phyloP scores from a whole-genome alignment of 2,888 invertebrate genomes.

The Chouioia cunea region DNA sequence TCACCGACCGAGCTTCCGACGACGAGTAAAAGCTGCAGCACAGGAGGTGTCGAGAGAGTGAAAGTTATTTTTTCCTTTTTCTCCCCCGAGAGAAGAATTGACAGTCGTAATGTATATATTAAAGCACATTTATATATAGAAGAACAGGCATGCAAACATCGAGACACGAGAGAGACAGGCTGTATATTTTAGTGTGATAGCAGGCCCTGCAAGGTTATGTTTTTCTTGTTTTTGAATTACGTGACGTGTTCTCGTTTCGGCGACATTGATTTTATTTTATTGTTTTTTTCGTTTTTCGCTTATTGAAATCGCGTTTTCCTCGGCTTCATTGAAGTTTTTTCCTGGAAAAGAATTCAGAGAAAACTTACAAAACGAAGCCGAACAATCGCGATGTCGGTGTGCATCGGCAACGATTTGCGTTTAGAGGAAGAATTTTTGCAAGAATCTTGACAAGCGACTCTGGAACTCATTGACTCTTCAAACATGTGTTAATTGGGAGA shows the following conservation, averaged over 20 bases:
- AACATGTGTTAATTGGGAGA: no score
- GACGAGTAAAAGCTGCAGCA: slow-evolving; percentile 47
- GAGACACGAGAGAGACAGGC: slow-evolving; percentile 55
- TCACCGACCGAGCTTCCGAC: slow-evolving; percentile 51
- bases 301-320: no score
- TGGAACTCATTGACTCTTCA: slow-evolving; percentile 11
- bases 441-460: slow-evolving; percentile 19
- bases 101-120: slow-evolving; percentile 53
- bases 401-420: slow-evolving; percentile 23
- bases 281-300: neutral
- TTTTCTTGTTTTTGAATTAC: slow-evolving; percentile 31
- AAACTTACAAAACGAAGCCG: slow-evolving; percentile 21
- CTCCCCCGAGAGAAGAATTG: slow-evolving; percentile 50
- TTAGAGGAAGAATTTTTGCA: slow-evolving; percentile 38
- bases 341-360: neutral
- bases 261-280: neutral
- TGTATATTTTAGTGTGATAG: slow-evolving; percentile 13
- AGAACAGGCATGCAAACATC: slow-evolving; percentile 57
- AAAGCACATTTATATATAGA: slow-evolving; percentile 52
- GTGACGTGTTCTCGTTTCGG: slow-evolving; percentile 17
- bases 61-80: neutral
- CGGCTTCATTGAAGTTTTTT: no score
- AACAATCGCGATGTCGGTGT: slow-evolving; percentile 46
- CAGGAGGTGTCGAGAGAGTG: slow-evolving; percentile 10
- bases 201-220: slow-evolving; percentile 27